Evolutionary conservation across 2,888 invertebrate species (phyloP).

Genomic region (Apoderus coryli): DNA sequence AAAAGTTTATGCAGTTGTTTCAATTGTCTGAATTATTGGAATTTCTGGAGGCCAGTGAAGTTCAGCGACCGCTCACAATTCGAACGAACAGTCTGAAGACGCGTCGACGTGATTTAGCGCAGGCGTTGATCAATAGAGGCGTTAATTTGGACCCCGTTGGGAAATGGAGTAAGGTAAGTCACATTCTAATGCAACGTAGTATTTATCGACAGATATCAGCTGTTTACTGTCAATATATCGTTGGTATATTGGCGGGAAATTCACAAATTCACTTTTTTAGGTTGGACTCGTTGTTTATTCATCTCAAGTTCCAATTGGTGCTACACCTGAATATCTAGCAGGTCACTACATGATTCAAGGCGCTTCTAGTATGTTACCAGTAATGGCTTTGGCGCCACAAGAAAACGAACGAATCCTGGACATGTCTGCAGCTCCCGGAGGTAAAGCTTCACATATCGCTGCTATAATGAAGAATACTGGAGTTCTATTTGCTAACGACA

Average conservation of each 20-base stretch:
- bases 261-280: too few species aligned
- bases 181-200: too few species aligned
- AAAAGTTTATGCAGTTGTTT: conserved; percentile 79
- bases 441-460: conserved; percentile 96
- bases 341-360: conserved; percentile 97
- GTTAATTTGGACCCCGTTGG: conserved; percentile 97
- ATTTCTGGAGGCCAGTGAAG: conserved; percentile 93
- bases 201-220: too few species aligned
- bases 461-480: conserved; percentile 98
- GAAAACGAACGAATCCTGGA: conserved; percentile 90
- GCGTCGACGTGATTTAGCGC: conserved; percentile 81
- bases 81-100: conserved; percentile 92
- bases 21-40: conserved; percentile 76
- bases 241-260: too few species aligned
- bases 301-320: conserved; percentile 91
- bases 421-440: conserved; percentile 97
- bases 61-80: conserved; percentile 86
- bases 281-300: conserved; percentile 86
- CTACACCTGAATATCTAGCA: conserved; percentile 97
- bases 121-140: conserved; percentile 87
- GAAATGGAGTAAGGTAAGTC: conserved; percentile 92
- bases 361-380: conserved; percentile 91
- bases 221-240: too few species aligned
- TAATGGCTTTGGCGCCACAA: conserved; percentile 95
- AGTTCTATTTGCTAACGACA: conserved; percentile 89